These are phyloP conservation scores for Miichthys miiuy DNA, from an alignment of 2,797 vertebrate genomes.

Conservation along the genomic window DNA sequence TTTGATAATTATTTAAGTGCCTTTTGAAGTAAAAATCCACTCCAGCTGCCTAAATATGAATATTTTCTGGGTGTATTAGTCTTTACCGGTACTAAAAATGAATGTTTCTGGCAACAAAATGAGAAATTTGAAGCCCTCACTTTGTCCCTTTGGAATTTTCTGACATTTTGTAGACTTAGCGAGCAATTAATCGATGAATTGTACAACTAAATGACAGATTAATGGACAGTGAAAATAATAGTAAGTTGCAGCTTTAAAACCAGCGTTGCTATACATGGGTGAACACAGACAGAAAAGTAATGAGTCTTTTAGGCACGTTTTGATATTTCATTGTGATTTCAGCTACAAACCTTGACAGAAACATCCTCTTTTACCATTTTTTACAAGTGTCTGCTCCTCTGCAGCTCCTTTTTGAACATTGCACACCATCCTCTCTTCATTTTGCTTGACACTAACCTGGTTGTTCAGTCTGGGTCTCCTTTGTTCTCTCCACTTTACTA, in stretches of 20 bases:
- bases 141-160: neutral
- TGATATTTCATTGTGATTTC: constrained; percentile 37
- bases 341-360: constrained; percentile 17
- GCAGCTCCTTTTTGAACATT: constrained; percentile 43
- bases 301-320: constrained; percentile 32
- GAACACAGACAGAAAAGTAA: constrained; percentile 4
- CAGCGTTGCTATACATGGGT: constrained; percentile 5
- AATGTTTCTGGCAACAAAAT: neutral
- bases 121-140: neutral
- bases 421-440: constrained; percentile 45
- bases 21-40: constrained; percentile 16
- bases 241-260: neutral
- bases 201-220: neutral
- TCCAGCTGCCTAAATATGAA: neutral
- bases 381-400: neutral
- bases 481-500: constrained; percentile 74
- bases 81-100: too few species aligned
- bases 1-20: constrained; percentile 23
- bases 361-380: constrained; percentile 26
- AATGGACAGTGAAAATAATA: constrained; percentile 16
- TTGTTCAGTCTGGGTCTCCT: constrained; percentile 64
- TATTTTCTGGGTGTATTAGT: neutral
- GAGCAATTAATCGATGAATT: neutral
- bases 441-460: constrained; percentile 73
- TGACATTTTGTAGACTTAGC: neutral